Base-by-base conservation (phyloP, 2,888 invertebrate genomes). In the Harmothoe impar region DNA sequence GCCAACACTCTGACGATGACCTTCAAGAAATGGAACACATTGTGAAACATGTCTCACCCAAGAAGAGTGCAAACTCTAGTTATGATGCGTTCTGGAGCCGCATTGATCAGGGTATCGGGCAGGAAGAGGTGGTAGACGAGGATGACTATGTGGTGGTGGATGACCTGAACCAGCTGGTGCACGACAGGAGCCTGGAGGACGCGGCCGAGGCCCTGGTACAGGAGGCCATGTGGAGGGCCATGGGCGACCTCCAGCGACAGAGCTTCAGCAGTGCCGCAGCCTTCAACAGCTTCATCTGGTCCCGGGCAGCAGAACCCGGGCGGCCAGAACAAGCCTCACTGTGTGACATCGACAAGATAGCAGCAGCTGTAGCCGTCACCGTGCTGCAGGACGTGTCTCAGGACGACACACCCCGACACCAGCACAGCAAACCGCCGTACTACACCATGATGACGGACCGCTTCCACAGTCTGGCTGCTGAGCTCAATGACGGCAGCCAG, bases 131-230 rank as follows among this genome's bases (percentile, higher is more conserved):
- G 0, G 86, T 86, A 20, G 54, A 52, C 10, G 0, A 10, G 15
- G 86, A 86, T 86, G 86, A 86, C 20, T 86, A 52, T 33, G 25
- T 86, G n/a, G 86, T 86, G 0, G 56, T 86, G 0, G 54, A 86
- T 10, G 52, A 52, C 29, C 54, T 86, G 0, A 52, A 52, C n/a
- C 54, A 86, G 29, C 15, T 86, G 23, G 86, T 86, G 12, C 10
- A 86, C 10, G 31, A 56, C 7, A 29, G n/a, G 20, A n/a, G n/a
- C 29, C 12, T 54, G 1, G 86, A 86, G 17, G 86, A 86, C 52
- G 31, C 56, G 0, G 86, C 86, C 10, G 56, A 86, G 29, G 29
- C 25, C 1, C 20, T 86, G 15, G 86, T 86, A 29, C 25, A 56
- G 56, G 25, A 54, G 15, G 86, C 29, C 23, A 54, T 86, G 7